Evolutionary conservation across 2,113 vertebrate species (phyloP).

Genomic region (Calidris pygmaea): DNA sequence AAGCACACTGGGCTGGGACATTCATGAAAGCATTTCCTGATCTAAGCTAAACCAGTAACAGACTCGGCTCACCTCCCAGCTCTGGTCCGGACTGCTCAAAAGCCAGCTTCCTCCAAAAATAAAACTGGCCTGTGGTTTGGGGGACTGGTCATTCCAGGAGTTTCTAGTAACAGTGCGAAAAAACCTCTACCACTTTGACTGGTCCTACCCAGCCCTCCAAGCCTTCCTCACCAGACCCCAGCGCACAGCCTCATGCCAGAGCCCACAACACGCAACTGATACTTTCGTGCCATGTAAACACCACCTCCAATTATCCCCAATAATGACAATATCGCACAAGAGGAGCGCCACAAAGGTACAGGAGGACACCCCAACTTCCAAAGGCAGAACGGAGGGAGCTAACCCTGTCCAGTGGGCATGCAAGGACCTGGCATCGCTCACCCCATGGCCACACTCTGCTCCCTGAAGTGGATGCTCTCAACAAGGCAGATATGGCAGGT

Average conservation of each 20-base stretch:
- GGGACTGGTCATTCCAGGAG: background rate
- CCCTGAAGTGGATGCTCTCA: too few species aligned
- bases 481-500: background rate
- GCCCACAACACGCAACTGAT: background rate
- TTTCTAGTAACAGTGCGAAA: background rate
- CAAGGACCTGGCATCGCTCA: fast-evolving
- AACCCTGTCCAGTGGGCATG: background rate
- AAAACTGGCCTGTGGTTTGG: background rate
- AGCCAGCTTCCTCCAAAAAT: background rate
- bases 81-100: background rate
- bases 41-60: background rate
- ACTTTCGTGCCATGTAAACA: background rate
- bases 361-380: background rate
- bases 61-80: background rate
- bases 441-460: background rate
- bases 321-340: background rate
- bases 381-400: background rate
- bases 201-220: background rate
- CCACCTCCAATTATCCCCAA: background rate
- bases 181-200: background rate
- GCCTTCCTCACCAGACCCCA: too few species aligned
- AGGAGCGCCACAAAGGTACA: background rate
- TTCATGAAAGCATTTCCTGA: background rate
- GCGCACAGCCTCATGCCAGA: fast-evolving
- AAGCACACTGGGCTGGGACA: background rate